Percentiles rank a stretch among this genome's conserved stretches.
These are phyloP conservation scores for Argentina silus DNA, from an alignment of 2,797 vertebrate genomes.

Conservation along the genomic window DNA sequence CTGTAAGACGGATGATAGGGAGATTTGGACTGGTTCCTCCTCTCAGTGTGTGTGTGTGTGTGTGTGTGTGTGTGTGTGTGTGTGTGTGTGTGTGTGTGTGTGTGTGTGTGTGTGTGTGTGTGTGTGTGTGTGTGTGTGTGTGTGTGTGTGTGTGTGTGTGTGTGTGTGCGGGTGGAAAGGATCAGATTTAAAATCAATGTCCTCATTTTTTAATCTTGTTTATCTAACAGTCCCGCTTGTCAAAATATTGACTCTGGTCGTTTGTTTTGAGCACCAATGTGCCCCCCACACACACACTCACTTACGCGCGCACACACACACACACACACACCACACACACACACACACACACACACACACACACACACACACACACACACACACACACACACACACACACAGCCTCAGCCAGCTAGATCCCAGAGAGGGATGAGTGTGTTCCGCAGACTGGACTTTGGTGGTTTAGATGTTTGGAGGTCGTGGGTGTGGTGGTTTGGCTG, in stretches of 20 bases:
- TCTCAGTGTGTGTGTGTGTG: too few species aligned
- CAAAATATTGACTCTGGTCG: constrained; percentile 58
- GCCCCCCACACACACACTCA: too few species aligned
- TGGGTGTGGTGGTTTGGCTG: neutral
- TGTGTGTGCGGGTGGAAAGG: constrained; percentile 4
- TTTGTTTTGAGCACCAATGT: constrained; percentile 17
- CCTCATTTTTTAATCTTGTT: constrained; percentile 47
- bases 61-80: neutral
- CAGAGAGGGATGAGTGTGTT: too few species aligned
- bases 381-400: too few species aligned
- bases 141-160: constrained; percentile 7
- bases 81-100: constrained; percentile 12
- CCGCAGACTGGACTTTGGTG: too few species aligned
- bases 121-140: constrained; percentile 8
- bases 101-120: constrained; percentile 6
- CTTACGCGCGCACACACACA: too few species aligned
- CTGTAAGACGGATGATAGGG: constrained; percentile 8
- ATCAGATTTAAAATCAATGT: constrained; percentile 53
- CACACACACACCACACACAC: too few species aligned
- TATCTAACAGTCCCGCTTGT: constrained; percentile 38
- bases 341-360: constrained; percentile 7
- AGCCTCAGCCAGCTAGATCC: too few species aligned
- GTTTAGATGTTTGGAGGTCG: neutral
- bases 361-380: constrained; percentile 7
- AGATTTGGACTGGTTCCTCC: neutral